Evolutionary conservation across 1,140 invertebrate genomes (phyloP).

Genomic region (Drosophila watanabei): DNA sequence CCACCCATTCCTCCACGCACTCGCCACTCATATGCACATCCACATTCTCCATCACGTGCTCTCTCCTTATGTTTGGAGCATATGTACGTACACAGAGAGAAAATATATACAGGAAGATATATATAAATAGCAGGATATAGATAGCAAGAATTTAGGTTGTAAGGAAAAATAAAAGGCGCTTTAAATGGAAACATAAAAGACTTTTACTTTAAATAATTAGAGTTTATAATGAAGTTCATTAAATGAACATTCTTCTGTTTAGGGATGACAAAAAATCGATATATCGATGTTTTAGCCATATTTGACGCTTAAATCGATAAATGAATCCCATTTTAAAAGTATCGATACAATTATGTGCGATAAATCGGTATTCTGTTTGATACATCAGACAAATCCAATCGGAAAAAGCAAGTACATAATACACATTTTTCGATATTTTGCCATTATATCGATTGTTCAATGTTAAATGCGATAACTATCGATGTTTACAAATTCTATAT

Average conservation of each 20-base stretch:
- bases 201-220: not conserved
- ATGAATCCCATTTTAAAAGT: too few relatives aligned
- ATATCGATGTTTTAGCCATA: too few relatives aligned
- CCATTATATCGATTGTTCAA: not conserved
- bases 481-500: not conserved
- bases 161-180: too few relatives aligned
- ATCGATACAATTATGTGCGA: not conserved
- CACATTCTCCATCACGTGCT: slow-evolving; percentile 22
- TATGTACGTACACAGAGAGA: slow-evolving; percentile 35
- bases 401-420: not conserved
- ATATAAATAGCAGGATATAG: too few relatives aligned
- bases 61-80: slow-evolving; percentile 30
- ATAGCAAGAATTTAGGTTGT: too few relatives aligned
- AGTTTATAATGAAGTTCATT: not conserved
- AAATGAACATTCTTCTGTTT: not conserved
- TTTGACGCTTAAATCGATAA: too few relatives aligned
- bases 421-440: not conserved
- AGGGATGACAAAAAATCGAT: too few relatives aligned
- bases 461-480: not conserved
- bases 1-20: not conserved
- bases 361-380: not conserved
- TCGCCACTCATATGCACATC: slow-evolving; percentile 38
- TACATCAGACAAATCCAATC: not conserved
- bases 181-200: not conserved
- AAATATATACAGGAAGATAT: too few relatives aligned